phyloP scores from a whole-genome alignment of 2,113 vertebrate species.

The Nanorana parkeri region DNA sequence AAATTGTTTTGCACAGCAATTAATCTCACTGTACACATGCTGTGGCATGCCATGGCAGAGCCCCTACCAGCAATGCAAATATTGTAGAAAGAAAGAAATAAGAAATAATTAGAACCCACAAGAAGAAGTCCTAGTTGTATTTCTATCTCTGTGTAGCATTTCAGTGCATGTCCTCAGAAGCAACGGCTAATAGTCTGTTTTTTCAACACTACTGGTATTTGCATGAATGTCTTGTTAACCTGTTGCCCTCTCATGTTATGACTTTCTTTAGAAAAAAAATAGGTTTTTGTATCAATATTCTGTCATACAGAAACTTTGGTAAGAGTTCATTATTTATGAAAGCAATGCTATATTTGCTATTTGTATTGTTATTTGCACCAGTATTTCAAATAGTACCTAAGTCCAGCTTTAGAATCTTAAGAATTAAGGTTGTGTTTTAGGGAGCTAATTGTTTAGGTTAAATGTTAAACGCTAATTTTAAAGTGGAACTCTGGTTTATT shows the following conservation, averaged over 20 bases:
- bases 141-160: neutral
- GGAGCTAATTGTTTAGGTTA: too few relatives aligned
- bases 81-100: too few relatives aligned
- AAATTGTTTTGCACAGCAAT: too few relatives aligned
- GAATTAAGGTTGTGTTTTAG: too few relatives aligned
- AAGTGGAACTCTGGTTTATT: too few relatives aligned
- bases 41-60: neutral
- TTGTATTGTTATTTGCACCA: too few relatives aligned
- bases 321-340: neutral
- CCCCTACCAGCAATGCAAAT: neutral
- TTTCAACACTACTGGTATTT: neutral
- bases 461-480: too few relatives aligned
- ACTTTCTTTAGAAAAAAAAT: neutral
- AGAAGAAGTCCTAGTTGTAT: neutral
- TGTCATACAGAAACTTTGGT: neutral
- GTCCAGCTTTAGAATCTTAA: too few relatives aligned
- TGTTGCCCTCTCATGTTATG: neutral
- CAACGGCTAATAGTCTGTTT: neutral
- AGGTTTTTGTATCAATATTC: neutral
- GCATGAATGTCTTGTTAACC: slow-evolving; percentile 20
- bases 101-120: slow-evolving; percentile 9
- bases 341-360: too few relatives aligned
- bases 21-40: too few relatives aligned
- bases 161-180: neutral
- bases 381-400: too few relatives aligned